Evolutionary conservation across 2,113 vertebrate genomes (phyloP).

Genomic region (Melozone crissalis): DNA sequence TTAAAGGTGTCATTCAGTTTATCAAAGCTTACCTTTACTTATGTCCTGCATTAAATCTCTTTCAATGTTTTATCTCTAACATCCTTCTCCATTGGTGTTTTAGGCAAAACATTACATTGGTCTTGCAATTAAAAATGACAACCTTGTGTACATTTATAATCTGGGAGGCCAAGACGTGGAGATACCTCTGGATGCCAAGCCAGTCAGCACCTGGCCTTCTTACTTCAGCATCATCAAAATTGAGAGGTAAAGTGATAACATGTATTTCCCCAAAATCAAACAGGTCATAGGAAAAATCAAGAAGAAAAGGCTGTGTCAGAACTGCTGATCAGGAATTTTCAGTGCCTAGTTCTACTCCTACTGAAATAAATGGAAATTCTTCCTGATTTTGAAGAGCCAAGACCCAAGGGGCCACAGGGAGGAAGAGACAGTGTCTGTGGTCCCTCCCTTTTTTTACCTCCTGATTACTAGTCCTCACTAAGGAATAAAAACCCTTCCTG

Average conservation of each 20-base stretch:
- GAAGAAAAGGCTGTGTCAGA: neutral
- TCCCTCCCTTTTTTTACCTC: neutral
- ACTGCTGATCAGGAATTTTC: neutral
- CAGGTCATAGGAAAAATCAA: neutral
- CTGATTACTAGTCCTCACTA: neutral
- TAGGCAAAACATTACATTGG: slow-evolving; percentile 92
- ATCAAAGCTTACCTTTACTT: neutral
- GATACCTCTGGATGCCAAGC: slow-evolving; percentile 91
- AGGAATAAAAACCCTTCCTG: neutral
- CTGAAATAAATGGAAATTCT: neutral
- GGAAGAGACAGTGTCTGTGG: neutral
- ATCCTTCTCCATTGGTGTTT: slow-evolving; percentile 24
- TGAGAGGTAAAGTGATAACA: slow-evolving; percentile 82
- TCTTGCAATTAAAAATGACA: slow-evolving; percentile 94
- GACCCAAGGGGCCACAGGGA: neutral
- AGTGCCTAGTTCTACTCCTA: neutral
- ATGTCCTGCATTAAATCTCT: neutral
- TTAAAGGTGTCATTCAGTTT: neutral
- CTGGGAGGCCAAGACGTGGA: slow-evolving; percentile 90
- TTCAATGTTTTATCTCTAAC: neutral
- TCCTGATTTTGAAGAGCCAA: neutral
- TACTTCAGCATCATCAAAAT: slow-evolving; percentile 95
- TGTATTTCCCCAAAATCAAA: neutral
- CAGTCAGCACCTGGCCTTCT: slow-evolving; percentile 93
- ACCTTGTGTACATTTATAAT: slow-evolving; percentile 93